These are phyloP conservation scores for Pollicipes pollicipes DNA, from an alignment of 1,140 invertebrate genomes.

Conservation along the genomic window DNA sequence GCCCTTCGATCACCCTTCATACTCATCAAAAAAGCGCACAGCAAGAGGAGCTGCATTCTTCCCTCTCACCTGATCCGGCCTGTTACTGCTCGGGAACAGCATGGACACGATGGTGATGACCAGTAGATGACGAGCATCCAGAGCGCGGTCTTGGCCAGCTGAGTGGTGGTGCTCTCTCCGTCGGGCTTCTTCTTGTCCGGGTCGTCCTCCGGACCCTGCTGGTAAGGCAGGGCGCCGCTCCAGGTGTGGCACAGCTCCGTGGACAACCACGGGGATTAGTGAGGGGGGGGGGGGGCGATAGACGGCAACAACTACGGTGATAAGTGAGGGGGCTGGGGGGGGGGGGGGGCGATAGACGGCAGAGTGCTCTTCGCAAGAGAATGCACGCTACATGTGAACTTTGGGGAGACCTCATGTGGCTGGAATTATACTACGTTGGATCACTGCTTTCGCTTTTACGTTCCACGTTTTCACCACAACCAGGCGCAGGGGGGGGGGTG, in stretches of 20 bases:
- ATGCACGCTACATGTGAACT: too few relatives aligned
- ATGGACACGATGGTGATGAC: constrained; percentile 47
- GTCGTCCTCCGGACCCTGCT: constrained; percentile 19
- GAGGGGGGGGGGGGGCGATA: background rate
- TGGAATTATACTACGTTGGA: too few relatives aligned
- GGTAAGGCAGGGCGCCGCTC: background rate
- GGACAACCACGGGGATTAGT: too few relatives aligned
- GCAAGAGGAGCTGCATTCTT: too few relatives aligned
- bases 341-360: background rate
- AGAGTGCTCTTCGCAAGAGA: background rate
- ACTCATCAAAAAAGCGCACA: too few relatives aligned
- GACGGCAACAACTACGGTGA: background rate
- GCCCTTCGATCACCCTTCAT: too few relatives aligned
- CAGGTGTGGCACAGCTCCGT: too few relatives aligned
- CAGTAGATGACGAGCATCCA: constrained; percentile 57
- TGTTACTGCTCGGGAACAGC: constrained; percentile 46
- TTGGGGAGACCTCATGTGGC: too few relatives aligned
- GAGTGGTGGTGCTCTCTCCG: constrained; percentile 42
- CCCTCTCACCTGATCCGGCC: constrained; percentile 34
- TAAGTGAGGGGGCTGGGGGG: background rate
- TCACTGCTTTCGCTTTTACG: too few relatives aligned
- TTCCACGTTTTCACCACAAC: too few relatives aligned
- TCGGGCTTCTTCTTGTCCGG: constrained; percentile 32
- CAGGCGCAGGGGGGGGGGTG: too few relatives aligned
- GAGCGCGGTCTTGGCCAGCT: constrained; percentile 48